Base-by-base conservation (phyloP, 2,888 invertebrate species). In the Nomada lathburiana region DNA sequence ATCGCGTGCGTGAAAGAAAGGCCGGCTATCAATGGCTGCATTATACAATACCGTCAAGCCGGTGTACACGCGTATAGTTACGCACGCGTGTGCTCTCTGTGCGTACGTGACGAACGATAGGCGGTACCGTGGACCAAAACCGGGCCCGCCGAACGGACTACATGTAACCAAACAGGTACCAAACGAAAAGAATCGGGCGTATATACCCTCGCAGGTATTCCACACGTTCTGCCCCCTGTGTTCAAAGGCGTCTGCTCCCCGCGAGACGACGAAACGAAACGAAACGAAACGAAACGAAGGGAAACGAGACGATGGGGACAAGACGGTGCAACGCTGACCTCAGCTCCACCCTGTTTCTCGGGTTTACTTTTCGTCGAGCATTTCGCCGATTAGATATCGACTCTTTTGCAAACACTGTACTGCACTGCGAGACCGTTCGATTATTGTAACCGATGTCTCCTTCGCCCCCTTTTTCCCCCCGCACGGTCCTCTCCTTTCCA, bases 11-110 rank as follows among this genome's bases (percentile, higher is more conserved):
- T 91, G 92, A 91, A 92, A 92, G 93, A 92, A 90, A 91, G 92
- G 89, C 90, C 91, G 92, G 92, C 92, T 93, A 93, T 92, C 93
- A 93, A 92, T 93, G 92, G 91, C 90, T 91, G 93, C 91, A 93
- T 92, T 93, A 92, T 92, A 91, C 92, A 91, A 92, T 90, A 89
- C 88, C 85, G 83, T 82, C 83, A 88, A 82, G 47, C 47, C 83
- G 74, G 87, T 89, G 86, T 82, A 81, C 75, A 80, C 78, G 44
- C 50, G 59, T 52, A 53, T 36, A 9, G 29, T 55, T 11, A 20
- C 29, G 52, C 18, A 70, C 55, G 74, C 23, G 63, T 36, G 57
- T 23, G 63, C 36, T 20, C 18, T 23, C 60, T 50, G 59, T 50
- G 47, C n/a, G 29, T 55, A 68, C 74, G 74, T 64, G 64, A 36